Percentiles rank a stretch among this genome's conserved stretches.
These are phyloP conservation scores for Netta rufina DNA, from an alignment of 2,797 vertebrate genomes.

Conservation along the genomic window DNA sequence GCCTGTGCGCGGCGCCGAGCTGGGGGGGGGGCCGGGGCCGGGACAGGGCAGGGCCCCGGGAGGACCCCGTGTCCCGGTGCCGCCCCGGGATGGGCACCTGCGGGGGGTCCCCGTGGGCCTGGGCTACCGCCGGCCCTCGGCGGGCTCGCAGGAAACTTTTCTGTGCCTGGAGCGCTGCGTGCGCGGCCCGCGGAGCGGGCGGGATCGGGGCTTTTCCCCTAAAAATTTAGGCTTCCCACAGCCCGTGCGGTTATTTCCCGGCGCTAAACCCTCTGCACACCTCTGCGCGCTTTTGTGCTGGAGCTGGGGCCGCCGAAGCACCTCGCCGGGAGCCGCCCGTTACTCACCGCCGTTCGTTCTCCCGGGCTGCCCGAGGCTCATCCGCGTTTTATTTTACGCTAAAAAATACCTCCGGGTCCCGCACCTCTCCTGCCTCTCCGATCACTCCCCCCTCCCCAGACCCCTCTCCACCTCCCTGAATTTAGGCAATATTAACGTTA, in stretches of 20 bases:
- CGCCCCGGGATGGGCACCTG: too few species aligned
- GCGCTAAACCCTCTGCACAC: background rate
- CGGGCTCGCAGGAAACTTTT: background rate
- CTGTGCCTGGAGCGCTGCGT: too few species aligned
- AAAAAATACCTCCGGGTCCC: background rate
- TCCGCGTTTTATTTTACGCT: background rate
- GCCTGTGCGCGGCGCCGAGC: constrained; percentile 45
- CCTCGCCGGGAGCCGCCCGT: background rate
- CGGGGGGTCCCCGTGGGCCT: background rate
- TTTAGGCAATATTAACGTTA: background rate
- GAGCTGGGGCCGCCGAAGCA: background rate
- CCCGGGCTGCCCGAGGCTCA: background rate
- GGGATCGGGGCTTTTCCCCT: accelerated
- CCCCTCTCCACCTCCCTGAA: background rate
- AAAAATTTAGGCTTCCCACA: background rate
- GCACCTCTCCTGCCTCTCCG: background rate
- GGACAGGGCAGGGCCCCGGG: too few species aligned
- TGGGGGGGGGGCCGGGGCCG: background rate
- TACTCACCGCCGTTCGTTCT: background rate
- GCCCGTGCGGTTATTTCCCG: background rate
- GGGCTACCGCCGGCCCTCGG: background rate
- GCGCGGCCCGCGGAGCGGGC: background rate
- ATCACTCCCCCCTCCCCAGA: background rate
- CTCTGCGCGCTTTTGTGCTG: background rate
- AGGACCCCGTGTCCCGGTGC: background rate